Evolutionary conservation across 2,113 vertebrate species (phyloP).

Genomic region (Chloropsis hardwickii): DNA sequence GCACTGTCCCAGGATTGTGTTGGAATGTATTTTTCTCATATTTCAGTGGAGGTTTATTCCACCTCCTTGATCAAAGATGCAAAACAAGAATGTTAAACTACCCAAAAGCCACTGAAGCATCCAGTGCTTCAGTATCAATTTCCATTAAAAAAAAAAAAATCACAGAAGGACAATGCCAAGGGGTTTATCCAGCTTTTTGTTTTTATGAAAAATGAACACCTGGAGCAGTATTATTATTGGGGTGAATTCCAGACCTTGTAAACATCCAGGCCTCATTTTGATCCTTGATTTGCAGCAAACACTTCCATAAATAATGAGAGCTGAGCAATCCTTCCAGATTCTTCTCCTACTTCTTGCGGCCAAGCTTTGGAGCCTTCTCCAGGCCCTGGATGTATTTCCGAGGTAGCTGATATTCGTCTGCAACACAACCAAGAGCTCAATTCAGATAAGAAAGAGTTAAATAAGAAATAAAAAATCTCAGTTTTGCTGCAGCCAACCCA

Average conservation of each 20-base stretch:
- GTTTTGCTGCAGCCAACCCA: neutral
- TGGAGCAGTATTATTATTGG: neutral
- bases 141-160: neutral
- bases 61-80: neutral
- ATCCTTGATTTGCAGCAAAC: neutral
- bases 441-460: neutral
- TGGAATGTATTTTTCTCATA: neutral
- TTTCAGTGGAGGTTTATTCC: neutral
- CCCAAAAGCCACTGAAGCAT: neutral
- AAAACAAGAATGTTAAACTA: neutral
- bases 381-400: constrained; percentile 88
- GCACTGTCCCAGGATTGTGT: neutral
- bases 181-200: neutral
- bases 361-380: constrained; percentile 86
- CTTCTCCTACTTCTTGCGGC: constrained; percentile 83
- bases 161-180: neutral
- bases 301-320: neutral
- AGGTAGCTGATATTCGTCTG: constrained; percentile 91
- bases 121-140: neutral
- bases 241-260: neutral
- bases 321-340: neutral
- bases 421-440: constrained; percentile 53
- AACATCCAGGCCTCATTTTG: neutral
- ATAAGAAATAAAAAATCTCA: neutral
- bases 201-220: constrained; percentile 32